phyloP scores from a whole-genome alignment of 2,797 vertebrate species.

The Xerus rutilus region DNA sequence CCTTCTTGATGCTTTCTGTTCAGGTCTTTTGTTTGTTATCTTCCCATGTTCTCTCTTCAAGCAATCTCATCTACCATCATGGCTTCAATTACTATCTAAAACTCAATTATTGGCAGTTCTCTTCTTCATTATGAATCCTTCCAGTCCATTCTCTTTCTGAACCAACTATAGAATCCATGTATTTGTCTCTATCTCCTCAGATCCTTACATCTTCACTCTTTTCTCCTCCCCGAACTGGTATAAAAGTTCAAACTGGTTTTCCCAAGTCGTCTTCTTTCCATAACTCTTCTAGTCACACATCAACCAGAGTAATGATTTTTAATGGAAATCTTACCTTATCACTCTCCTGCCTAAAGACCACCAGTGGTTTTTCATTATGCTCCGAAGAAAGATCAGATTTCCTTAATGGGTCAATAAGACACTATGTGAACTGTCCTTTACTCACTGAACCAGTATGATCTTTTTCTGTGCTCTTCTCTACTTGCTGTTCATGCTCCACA shows the following conservation, averaged over 20 bases:
- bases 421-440: not conserved
- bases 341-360: not conserved
- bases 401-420: not conserved
- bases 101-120: not conserved
- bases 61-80: not conserved
- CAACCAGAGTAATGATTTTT: not conserved
- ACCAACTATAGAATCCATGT: not conserved
- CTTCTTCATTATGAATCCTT: too few species aligned
- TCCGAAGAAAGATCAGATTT: not conserved
- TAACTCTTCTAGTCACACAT: not conserved
- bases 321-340: not conserved
- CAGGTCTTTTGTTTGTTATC: not conserved
- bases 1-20: not conserved
- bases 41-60: not conserved
- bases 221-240: not conserved
- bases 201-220: fast-evolving
- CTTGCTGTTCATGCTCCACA: not conserved
- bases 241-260: not conserved
- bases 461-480: not conserved
- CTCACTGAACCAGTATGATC: fast-evolving
- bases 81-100: not conserved
- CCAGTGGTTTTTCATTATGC: not conserved
- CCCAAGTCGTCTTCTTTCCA: not conserved
- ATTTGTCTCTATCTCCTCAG: not conserved
- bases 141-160: not conserved